These are phyloP conservation scores for Penaeus japonicus DNA, from an alignment of 1,140 invertebrate species.

Conservation along the genomic window DNA sequence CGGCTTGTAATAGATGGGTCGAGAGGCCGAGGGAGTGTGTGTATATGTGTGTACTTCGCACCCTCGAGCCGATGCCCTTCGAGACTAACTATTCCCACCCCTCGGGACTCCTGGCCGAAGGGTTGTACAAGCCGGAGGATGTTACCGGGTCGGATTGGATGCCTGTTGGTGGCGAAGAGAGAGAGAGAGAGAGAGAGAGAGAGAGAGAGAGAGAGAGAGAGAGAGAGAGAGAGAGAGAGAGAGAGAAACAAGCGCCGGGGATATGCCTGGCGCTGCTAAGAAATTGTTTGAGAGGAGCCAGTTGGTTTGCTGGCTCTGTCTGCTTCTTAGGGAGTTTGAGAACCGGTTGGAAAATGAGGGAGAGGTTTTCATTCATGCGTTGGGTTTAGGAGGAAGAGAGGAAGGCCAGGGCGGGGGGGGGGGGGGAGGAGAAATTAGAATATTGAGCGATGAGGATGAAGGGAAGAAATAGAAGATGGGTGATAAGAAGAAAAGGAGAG, in stretches of 20 bases:
- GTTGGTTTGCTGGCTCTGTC: too few species aligned
- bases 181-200: not conserved
- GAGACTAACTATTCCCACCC: too few species aligned
- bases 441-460: too few species aligned
- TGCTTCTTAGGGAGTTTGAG: too few species aligned
- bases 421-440: not conserved
- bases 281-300: too few species aligned
- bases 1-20: too few species aligned
- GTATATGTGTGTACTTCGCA: not conserved
- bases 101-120: too few species aligned
- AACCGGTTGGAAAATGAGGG: too few species aligned
- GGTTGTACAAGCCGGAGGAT: not conserved
- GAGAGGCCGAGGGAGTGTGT: not conserved
- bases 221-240: slow-evolving; percentile 17
- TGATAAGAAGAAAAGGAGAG: not conserved
- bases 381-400: not conserved
- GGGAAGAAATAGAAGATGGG: not conserved
- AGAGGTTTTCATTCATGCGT: too few species aligned
- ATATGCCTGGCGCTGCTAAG: too few species aligned
- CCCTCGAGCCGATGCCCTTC: too few species aligned
- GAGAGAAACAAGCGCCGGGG: not conserved
- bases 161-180: not conserved
- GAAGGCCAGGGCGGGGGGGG: not conserved
- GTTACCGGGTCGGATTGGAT: not conserved
- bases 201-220: not conserved